Evolutionary conservation across 2,113 vertebrate genomes (phyloP), one percentile per base, ranked within the genome.

Genomic region (Lasiurus borealis): DNA sequence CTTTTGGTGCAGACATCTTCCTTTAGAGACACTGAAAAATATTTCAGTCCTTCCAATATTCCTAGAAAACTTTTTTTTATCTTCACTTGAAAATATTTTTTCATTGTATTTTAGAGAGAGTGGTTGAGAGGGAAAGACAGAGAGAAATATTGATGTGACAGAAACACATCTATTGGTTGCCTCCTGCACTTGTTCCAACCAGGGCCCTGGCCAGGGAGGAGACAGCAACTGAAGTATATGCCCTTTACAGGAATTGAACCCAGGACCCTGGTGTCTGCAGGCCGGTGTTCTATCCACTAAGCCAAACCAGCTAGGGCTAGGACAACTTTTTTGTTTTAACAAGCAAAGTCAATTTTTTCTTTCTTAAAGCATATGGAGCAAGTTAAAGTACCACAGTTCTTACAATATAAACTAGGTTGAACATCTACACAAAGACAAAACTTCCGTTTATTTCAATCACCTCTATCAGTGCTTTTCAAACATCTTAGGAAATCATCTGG

Each of bases 1-100:
- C 3, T 87, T 85, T 72, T 21, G 54, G 34, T 50, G 44, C n/a
- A 96, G 64, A 82, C 36, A 29, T 29, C 54, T 72, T 94, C 91
- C 78, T 89, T 85, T 75, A 81, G 80, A 68, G 44, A 44, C 13
- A 23, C 14, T 57, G 52, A 91, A 88, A 89, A 36, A 78, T 52
- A 78, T 59, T 91, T 75, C 25, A 68, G 27, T 93, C 25, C 21
- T 18, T 69, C 44, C 21, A 88, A 23, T 90, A 66, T 85, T 83
- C n/a, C 76, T 85, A 66, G 66, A 77, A 29, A 62, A 68, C 57
- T 71, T 71, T 73, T 80, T 62, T 62, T 62, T 62, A 62, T 62
- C 10, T 10, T 62, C 10, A 62, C 59, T 62, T 25, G 3, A 62
- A 10, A 62, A 27, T 62, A 62, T 62, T 62, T 62, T 62, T 62